Evolutionary conservation across 2,888 invertebrate species (phyloP), one percentile per base, ranked within the genome.

Genomic region (Julus scanicus): DNA sequence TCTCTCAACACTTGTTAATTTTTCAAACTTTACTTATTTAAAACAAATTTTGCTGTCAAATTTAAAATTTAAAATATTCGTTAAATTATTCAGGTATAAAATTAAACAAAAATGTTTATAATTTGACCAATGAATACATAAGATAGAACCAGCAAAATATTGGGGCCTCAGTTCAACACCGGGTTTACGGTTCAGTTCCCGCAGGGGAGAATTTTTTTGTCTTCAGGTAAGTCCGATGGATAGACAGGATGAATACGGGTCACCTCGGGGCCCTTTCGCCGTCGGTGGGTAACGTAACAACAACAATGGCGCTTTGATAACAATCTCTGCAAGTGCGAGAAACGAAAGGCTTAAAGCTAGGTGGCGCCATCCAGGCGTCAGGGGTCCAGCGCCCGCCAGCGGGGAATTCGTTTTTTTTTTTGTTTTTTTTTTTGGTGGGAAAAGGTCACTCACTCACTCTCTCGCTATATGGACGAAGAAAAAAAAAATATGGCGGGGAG

Each of bases 321-420:
- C 9, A 48, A 48, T 48, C 48, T 48, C 11, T 13, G 9, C 48
- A 48, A 6, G 9, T 44, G 44, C 53, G 13, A 15, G 53, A 53
- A 17, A 53, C 11, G 53, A 53, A 17, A 53, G 53, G 53, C 53
- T 53, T 53, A 53, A 53, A 53, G n/a, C 13, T 63, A 63, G 63
- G 63, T 63, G 63, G 63, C 63, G 63, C 63, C 63, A n/a, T 63
- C 63, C n/a, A 8, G 63, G 63, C 63, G 63, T 6, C 63, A 53
- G 63, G n/a, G n/a, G 63, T 53, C 53, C 53, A 17, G 53, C 53
- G 11, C 53, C 11, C 17, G 53, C 53, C 53, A 53, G 17, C 17
- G 53, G 53, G 53, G 53, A 53, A 53, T 53, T 53, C 17, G 15
- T 8, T 5, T 17, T 53, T 53, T 53, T 53, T 53, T 15, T 53